Conservation (phyloP, 2,888 invertebrate species). For the Phyto melanocephala region DNA sequence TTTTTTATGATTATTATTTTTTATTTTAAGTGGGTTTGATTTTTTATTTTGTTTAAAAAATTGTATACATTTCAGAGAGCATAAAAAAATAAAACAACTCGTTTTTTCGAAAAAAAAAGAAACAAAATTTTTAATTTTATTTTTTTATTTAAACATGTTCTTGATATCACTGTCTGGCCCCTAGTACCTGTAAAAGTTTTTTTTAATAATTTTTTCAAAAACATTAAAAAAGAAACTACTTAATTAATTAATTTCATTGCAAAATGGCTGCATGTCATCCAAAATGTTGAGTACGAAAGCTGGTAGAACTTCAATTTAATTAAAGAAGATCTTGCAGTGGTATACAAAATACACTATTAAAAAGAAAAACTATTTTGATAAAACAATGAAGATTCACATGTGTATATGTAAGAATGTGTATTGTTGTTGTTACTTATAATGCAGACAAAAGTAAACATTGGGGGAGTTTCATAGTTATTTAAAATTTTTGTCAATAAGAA, state of each 20-base stretch:
- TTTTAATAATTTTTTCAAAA: neutral
- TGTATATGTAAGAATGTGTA: neutral
- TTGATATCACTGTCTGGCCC: constrained; percentile 3
- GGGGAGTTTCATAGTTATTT: neutral
- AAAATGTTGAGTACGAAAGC: neutral
- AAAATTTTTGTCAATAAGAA: too few species aligned
- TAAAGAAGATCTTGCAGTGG: neutral
- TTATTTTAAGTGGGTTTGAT: neutral
- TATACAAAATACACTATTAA: neutral
- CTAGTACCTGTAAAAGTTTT: neutral
- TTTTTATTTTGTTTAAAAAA: neutral
- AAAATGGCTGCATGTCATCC: neutral
- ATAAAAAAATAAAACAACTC: neutral
- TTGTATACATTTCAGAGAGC: too few species aligned
- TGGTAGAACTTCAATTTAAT: constrained; percentile 1
- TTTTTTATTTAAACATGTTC: constrained; percentile 52
- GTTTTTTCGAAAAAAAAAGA: neutral
- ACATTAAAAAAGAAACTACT: constrained; percentile 10
- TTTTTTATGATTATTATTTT: constrained; percentile 49
- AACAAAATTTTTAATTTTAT: constrained; percentile 33
- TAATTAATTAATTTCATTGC: constrained; percentile 43
- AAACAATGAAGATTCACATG: constrained; percentile 15
- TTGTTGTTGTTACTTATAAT: too few species aligned
- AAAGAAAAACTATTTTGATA: neutral
- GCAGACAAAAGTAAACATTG: neutral